Base-by-base conservation (phyloP, 2,113 vertebrate genomes). In the Microcebus tavaratra region DNA sequence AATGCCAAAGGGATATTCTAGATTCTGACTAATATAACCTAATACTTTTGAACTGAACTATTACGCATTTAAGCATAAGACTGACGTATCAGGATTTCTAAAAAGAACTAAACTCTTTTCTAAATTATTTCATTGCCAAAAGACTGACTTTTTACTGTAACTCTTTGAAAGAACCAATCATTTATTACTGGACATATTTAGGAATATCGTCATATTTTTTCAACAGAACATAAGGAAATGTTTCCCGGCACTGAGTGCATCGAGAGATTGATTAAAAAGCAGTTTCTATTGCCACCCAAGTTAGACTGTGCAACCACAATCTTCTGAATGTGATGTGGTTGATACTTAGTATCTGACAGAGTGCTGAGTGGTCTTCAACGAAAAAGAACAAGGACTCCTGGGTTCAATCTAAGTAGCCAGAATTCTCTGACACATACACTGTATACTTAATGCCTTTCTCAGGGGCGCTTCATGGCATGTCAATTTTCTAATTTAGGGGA, bases 121-220 rank as follows among this genome's bases (percentile, higher is more conserved):
- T 80, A 53, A 84, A 88, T 81, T 31, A 61, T 48, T 65, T 97
- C 36, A 79, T 57, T 61, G 11, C 31, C 80, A 85, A 88, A 34
- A 87, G 25, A 63, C 11, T 90, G 67, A 63, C 39, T 57, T 91
- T 78, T 63, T 55, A 27, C 34, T 25, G 21, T 48, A 9, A 23
- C 2, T 95, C 75, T 57, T 18, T 79, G 57, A 68, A 88, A 90
- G 36, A 79, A 61, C 21, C n/a, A 42, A 23, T 90, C 65, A 57
- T 65, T 8, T 73, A 21, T 80, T 70, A 73, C 39, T 55, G 15
- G 9, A 89, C 48, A 36, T 65, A 29, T 61, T 91, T 63, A 87
- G 17, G 15, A 94, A 92, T n/a, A 78, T 79, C 59, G 55, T 94
- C 20, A 63, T 31, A 42, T 92, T 90, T 90, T 90, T 42, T 72